Evolutionary conservation across 2,113 vertebrate species (phyloP), one percentile per base, ranked within the genome.

Genomic region (Melanerpes formicivorus): DNA sequence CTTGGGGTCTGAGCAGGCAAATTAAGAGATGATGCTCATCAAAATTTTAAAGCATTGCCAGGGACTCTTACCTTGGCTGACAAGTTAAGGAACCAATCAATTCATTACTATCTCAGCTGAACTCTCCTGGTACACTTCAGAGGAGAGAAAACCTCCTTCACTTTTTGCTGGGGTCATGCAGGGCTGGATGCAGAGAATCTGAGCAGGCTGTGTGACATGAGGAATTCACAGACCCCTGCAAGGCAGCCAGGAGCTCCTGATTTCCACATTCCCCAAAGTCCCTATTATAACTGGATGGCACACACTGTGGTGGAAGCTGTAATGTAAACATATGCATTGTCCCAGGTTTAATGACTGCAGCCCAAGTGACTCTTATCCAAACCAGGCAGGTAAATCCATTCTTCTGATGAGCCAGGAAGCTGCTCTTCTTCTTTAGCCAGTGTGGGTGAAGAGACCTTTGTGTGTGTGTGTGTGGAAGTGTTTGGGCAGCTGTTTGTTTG

Each of bases 211-310:
- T 70, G 15, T 65, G 69, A 88, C 44, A 89, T 52, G 46, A 92
- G n/a, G 29, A 83, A 94, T 87, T 85, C 78, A n/a, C 27, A 91
- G 11, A 75, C 21, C 66, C n/a, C 81, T 88, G 40, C 48, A 80
- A 14, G 7, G 44, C 27, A 93, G 48, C 34, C 76, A 88, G 79
- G 84, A 80, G 32, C 50, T 88, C 70, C 78, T 56, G 60, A 34
- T 76, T 79, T 92, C 63, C 58, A 52, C 55, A 84, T 69, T 93
- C 93, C 92, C 95, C 86, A 22, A 91, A 92, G 93, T 90, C 80
- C 77, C 58, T 84, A 93, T 95, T 94, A 90, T 87, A 81, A 71
- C 70, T 30, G 73, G 90, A 91, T 72, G 79, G 59, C 86, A 76
- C 84, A 93, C 81, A 25, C 65, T 48, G 63, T 54, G 81, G 80